phyloP scores from a whole-genome alignment of 2,888 invertebrate species.

The Chrysolina oricalcia region DNA sequence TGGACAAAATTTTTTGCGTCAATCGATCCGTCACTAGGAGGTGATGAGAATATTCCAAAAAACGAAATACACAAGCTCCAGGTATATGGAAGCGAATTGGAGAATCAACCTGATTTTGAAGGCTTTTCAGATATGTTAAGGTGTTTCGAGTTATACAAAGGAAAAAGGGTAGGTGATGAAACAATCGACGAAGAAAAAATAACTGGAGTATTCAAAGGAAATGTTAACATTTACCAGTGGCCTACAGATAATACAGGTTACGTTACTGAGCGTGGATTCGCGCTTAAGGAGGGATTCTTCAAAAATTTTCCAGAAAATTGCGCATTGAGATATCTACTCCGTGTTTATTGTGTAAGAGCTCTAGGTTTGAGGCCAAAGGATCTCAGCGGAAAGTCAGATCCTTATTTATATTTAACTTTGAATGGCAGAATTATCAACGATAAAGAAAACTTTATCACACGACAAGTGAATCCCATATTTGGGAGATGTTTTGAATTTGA shows the following conservation, averaged over 20 bases:
- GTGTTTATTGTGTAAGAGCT: constrained; percentile 86
- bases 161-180: constrained; percentile 73
- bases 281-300: constrained; percentile 77
- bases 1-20: constrained; percentile 76
- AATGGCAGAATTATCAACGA: constrained; percentile 80
- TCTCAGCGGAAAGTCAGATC: constrained; percentile 82
- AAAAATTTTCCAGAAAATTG: constrained; percentile 77
- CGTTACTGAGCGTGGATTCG: constrained; percentile 74
- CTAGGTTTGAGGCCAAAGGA: constrained; percentile 83
- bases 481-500: constrained; percentile 87
- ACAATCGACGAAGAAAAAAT: constrained; percentile 71
- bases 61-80: constrained; percentile 37
- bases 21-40: constrained; percentile 18
- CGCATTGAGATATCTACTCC: constrained; percentile 77
- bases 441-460: constrained; percentile 80
- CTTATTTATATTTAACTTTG: constrained; percentile 82
- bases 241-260: constrained; percentile 73
- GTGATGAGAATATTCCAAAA: neutral
- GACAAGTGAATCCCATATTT: constrained; percentile 87
- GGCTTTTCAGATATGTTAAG: constrained; percentile 80
- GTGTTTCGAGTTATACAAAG: constrained; percentile 78
- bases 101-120: constrained; percentile 78
- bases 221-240: constrained; percentile 78
- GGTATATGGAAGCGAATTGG: constrained; percentile 79
- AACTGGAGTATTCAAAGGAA: constrained; percentile 65